Percentiles rank a stretch among this genome's conserved stretches.
Evolutionary conservation across 1,140 invertebrate species (phyloP).

Genomic region (Acromyrmex echinatior): DNA sequence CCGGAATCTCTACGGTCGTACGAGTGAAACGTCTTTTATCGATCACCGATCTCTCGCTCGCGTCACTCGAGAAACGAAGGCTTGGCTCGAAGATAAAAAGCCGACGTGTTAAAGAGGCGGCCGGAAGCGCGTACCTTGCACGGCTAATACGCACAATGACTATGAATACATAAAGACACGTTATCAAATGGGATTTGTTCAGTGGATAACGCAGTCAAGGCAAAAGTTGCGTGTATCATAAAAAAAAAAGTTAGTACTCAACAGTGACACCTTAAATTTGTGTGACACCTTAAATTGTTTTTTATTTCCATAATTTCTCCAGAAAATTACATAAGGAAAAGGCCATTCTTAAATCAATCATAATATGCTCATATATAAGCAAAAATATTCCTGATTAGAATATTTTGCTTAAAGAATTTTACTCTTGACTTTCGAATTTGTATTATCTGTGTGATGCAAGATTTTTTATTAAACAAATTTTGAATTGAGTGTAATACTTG

Average conservation of each 20-base stretch:
- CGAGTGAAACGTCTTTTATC: constrained; percentile 59
- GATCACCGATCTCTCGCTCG: constrained; percentile 75
- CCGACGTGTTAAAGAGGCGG: constrained; percentile 71
- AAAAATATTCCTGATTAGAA: too few relatives aligned
- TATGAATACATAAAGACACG: constrained; percentile 61
- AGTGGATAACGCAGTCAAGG: constrained; percentile 14
- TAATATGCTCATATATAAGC: too few relatives aligned
- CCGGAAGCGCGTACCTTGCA: constrained; percentile 75
- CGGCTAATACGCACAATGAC: constrained; percentile 69
- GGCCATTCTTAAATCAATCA: too few relatives aligned
- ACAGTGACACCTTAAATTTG: background rate
- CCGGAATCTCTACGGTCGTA: constrained; percentile 38
- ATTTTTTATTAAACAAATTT: too few relatives aligned
- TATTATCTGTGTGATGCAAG: too few relatives aligned
- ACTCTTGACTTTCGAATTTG: too few relatives aligned
- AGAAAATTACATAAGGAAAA: too few relatives aligned
- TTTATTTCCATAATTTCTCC: background rate
- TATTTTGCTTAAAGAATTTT: too few relatives aligned
- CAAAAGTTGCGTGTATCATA: background rate
- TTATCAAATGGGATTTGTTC: constrained; percentile 54
- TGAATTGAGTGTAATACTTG: too few relatives aligned
- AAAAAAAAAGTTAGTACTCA: background rate
- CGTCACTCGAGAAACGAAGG: constrained; percentile 86
- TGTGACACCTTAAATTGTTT: background rate
- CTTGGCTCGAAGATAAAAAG: constrained; percentile 84